phyloP scores from a whole-genome alignment of 2,888 invertebrate genomes.

The Amorpha juglandis region DNA sequence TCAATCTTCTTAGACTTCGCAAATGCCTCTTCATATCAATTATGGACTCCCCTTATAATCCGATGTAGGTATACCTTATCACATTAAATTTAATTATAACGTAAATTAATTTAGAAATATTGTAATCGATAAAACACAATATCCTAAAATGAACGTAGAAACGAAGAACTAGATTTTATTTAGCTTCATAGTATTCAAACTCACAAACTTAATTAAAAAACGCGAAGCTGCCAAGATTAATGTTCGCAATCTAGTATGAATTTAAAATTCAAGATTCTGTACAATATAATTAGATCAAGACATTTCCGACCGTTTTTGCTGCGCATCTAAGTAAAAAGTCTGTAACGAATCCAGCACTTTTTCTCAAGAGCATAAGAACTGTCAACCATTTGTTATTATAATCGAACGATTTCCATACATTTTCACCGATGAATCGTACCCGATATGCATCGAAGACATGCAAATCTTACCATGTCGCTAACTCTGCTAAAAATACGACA shows the following conservation, averaged over 20 bases:
- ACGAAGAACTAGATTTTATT: background rate
- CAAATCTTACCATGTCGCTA: slow-evolving; percentile 36
- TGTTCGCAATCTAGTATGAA: background rate
- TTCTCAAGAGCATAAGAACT: slow-evolving; percentile 34
- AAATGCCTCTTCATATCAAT: too few relatives aligned
- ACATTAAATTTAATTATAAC: too few relatives aligned
- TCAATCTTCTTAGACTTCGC: too few relatives aligned
- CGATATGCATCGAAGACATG: slow-evolving; percentile 36
- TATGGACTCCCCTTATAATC: too few relatives aligned
- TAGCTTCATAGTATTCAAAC: background rate
- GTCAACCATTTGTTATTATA: slow-evolving; percentile 46
- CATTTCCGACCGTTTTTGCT: background rate
- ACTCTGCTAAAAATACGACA: background rate
- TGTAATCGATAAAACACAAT: too few relatives aligned
- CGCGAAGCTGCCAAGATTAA: background rate
- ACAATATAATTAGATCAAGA: slow-evolving; percentile 11
- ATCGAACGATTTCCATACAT: slow-evolving; percentile 48
- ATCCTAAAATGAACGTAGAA: too few relatives aligned
- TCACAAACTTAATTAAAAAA: background rate
- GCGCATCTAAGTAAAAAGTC: background rate
- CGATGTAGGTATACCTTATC: too few relatives aligned
- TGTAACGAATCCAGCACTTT: slow-evolving; percentile 10
- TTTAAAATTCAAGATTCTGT: background rate
- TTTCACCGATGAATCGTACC: slow-evolving; percentile 40
- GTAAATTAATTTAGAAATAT: too few relatives aligned